phyloP scores from a whole-genome alignment of 2,113 vertebrate genomes.

The Ophthalmolycus amberensis region DNA sequence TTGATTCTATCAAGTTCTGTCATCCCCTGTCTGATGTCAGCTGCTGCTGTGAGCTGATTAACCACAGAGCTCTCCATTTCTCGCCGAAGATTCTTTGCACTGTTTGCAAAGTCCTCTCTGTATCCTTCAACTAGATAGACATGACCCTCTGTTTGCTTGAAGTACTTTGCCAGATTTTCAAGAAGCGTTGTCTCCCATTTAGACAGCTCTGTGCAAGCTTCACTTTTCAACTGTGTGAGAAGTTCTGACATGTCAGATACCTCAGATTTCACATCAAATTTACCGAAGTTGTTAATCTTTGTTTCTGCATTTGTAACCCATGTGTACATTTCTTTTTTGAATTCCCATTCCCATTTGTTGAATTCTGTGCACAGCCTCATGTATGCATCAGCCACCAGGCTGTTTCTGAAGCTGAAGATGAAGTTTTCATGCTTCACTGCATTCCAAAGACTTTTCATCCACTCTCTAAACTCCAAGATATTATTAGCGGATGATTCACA shows the following conservation, averaged over 20 bases:
- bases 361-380: conserved; percentile 70
- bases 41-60: conserved; percentile 41
- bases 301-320: too few relatives aligned
- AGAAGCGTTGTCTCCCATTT: conserved; percentile 52
- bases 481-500: conserved; percentile 35
- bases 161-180: conserved; percentile 62
- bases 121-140: conserved; percentile 69
- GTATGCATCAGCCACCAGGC: conserved; percentile 78
- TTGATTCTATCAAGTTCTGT: conserved; percentile 51
- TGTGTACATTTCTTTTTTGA: too few relatives aligned
- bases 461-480: conserved; percentile 66
- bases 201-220: conserved; percentile 44
- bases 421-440: conserved; percentile 82
- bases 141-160: conserved; percentile 58
- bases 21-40: conserved; percentile 53
- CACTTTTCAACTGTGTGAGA: conserved; percentile 11
- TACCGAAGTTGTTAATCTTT: too few relatives aligned
- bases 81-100: conserved; percentile 42
- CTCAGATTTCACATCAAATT: conserved; percentile 21
- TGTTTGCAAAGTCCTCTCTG: conserved; percentile 65
- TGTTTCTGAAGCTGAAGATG: conserved; percentile 82
- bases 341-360: conserved; percentile 76
- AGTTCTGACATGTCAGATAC: conserved; percentile 35
- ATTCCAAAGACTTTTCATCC: conserved; percentile 76
- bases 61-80: conserved; percentile 20